Conservation (phyloP, 2,113 vertebrate species). For the Phocoena sinus region DNA sequence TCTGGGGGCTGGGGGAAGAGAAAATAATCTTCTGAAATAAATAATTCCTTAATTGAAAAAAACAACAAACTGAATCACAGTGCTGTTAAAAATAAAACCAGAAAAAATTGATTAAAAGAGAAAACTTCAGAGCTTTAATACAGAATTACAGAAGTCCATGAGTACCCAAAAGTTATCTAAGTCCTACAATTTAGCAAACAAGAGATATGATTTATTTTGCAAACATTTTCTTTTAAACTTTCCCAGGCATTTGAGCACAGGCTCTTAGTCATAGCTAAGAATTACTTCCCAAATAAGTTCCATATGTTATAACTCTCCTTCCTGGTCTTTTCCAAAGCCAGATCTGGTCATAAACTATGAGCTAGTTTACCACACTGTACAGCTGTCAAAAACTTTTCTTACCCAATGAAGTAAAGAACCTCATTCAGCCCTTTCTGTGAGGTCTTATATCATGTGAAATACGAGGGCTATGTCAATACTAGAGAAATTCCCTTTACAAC, state of each 20-base stretch:
- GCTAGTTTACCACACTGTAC: constrained; percentile 54
- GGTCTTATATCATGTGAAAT: constrained; percentile 54
- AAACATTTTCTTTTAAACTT: constrained; percentile 85
- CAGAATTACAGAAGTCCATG: constrained; percentile 20
- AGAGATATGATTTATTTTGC: constrained; percentile 69
- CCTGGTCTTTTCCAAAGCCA: constrained; percentile 69
- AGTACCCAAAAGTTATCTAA: constrained; percentile 45
- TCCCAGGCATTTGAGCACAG: constrained; percentile 82
- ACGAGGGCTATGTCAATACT: constrained; percentile 22
- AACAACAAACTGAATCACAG: constrained; percentile 4
- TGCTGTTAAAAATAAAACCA: constrained; percentile 16
- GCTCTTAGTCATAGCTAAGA: constrained; percentile 82
- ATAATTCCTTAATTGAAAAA: constrained; percentile 63
- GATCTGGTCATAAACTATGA: constrained; percentile 61
- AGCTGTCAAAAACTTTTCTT: constrained; percentile 73
- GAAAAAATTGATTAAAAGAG: constrained; percentile 32
- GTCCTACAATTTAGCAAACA: constrained; percentile 55
- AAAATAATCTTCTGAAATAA: constrained; percentile 56
- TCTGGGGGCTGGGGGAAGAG: background rate
- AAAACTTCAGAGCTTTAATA: background rate
- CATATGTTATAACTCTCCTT: constrained; percentile 79
- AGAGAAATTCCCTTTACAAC: constrained; percentile 42
- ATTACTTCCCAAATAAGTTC: constrained; percentile 87
- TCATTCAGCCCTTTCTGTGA: constrained; percentile 66
- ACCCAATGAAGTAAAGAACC: constrained; percentile 32